Percentiles rank a stretch among this genome's conserved stretches.
phyloP scores from a whole-genome alignment of 1,140 invertebrate species.

The Psilanteris sp. region DNA sequence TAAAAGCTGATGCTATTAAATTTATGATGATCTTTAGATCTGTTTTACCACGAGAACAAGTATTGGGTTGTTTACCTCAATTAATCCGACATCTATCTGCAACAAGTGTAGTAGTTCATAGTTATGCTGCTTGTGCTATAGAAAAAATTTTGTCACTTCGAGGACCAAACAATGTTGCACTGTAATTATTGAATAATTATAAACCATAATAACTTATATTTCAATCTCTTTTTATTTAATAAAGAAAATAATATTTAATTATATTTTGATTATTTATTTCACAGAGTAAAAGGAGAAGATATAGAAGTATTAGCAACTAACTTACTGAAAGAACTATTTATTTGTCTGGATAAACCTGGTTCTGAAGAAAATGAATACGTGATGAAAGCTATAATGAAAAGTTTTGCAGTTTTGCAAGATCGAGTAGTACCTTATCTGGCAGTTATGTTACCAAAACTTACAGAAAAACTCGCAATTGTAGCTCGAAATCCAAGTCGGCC shows the following conservation, averaged over 20 bases:
- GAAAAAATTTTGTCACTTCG: constrained; percentile 92
- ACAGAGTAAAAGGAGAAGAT: constrained; percentile 82
- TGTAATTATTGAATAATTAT: too few relatives aligned
- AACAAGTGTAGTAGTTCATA: constrained; percentile 93
- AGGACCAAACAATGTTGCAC: constrained; percentile 78
- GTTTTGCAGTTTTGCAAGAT: constrained; percentile 90
- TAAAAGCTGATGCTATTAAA: constrained; percentile 97
- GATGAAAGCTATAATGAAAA: constrained; percentile 98
- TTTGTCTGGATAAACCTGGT: constrained; percentile 84
- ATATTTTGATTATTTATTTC: constrained; percentile 12
- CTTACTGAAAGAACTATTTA: constrained; percentile 88
- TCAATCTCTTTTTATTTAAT: neutral
- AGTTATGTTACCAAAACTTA: constrained; percentile 90
- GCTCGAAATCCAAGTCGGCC: constrained; percentile 97
- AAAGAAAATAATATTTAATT: too few relatives aligned
- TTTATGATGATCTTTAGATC: constrained; percentile 97
- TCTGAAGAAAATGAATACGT: constrained; percentile 97
- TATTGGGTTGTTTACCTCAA: constrained; percentile 87
- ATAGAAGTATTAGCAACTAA: constrained; percentile 83
- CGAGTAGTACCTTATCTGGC: constrained; percentile 89
- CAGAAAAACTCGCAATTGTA: constrained; percentile 90
- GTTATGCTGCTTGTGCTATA: constrained; percentile 94
- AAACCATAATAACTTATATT: too few relatives aligned
- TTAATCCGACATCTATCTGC: constrained; percentile 87
- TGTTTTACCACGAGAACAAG: constrained; percentile 88